Base-by-base conservation (phyloP, 2,888 invertebrate genomes). In the Netelia fuscicornis region DNA sequence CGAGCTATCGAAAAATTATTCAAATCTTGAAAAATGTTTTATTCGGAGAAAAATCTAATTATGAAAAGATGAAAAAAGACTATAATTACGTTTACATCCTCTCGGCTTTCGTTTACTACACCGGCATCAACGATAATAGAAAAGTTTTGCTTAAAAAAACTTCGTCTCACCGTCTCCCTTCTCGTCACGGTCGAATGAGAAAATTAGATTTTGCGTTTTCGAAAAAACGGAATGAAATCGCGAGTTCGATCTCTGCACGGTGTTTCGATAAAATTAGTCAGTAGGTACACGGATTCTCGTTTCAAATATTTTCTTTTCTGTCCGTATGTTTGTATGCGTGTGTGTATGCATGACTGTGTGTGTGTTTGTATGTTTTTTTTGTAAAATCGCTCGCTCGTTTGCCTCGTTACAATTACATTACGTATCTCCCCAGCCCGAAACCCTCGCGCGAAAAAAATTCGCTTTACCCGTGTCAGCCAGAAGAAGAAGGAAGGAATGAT, bases 401-500 rank as follows among this genome's bases (percentile, higher is more conserved):
- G 30, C n/a, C 25, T 37, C 42, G 72, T 42, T 58, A 72, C 20
- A 48, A 75, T 42, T 42, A 37, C n/a, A 13, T 67, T 20, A 37
- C 37, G 37, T 37, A 37, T 37, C 37, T 37, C 5, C 37, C 37
- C 2, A 9, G 20, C 20, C 20, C 20, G 20, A 20, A 20, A 20
- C 30, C n/a, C 30, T 11, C 1, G 60, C n/a, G 13, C 30, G 37
- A 37, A 30, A 58, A 71, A 20, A 71, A 58, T 25, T 60, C 37
- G 37, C 17, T 20, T 56, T 20, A 37, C 5, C 37, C 42, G 6
- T 2, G 48, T 42, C 44, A 65, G 54, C 44, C 67, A 37, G 58
- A 77, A 80, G 60, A 81, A 80, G 76, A 72, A 67, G 48, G 76
- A 77, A 81, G 54, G 62, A 76, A 71, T 11, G 75, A 76, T 60